Conservation (phyloP, 2,797 vertebrate species). For the Cossypha heuglini region DNA sequence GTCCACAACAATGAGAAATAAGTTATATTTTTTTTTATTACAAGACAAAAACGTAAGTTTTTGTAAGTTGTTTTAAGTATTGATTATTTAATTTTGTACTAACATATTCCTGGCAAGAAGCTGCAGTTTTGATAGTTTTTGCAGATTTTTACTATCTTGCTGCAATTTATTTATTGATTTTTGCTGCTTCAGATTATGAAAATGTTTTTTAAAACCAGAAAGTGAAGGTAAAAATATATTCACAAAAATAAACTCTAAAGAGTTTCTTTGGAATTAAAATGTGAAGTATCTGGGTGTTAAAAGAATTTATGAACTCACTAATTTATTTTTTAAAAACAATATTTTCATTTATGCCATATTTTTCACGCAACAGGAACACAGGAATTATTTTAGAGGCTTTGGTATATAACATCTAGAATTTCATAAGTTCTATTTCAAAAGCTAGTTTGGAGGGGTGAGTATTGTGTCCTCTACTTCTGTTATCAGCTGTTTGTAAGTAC, state of each 20-base stretch:
- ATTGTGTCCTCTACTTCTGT: neutral
- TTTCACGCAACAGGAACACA: neutral
- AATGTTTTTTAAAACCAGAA: neutral
- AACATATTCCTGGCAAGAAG: neutral
- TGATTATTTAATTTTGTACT: neutral
- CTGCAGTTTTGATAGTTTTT: neutral
- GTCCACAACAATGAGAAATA: neutral
- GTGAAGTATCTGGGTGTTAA: neutral
- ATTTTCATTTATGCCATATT: neutral
- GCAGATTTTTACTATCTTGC: neutral
- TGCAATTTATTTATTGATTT: neutral
- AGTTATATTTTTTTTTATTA: neutral
- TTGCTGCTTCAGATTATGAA: neutral
- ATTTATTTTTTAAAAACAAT: neutral
- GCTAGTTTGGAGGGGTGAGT: neutral
- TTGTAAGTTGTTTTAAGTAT: neutral
- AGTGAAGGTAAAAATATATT: neutral
- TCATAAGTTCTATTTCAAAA: neutral
- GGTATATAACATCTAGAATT: neutral
- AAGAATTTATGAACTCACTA: neutral
- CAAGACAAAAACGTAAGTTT: neutral
- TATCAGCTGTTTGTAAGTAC: neutral
- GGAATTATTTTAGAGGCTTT: neutral
- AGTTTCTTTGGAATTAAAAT: neutral
- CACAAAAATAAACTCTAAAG: neutral